phyloP scores from a whole-genome alignment of 2,888 invertebrate genomes.

The Micoletzkya japonica region DNA sequence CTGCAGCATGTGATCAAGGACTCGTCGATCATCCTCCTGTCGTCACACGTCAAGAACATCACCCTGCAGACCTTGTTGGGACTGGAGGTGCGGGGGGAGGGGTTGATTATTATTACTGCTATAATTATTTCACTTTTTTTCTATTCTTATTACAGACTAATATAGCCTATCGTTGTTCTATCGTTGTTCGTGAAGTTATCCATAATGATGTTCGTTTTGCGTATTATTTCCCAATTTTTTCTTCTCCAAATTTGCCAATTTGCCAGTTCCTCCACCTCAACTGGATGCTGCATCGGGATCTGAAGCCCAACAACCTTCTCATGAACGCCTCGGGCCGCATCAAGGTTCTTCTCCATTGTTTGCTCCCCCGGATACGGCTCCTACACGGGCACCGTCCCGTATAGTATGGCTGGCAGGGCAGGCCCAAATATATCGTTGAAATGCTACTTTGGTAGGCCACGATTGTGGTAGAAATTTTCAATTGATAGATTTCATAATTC shows the following conservation, averaged over 20 bases:
- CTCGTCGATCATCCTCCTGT: slow-evolving; percentile 81
- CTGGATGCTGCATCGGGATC: slow-evolving; percentile 71
- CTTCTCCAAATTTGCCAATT: neutral
- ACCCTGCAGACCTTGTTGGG: slow-evolving; percentile 91
- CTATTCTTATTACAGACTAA: neutral
- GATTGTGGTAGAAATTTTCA: too few species aligned
- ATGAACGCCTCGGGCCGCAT: slow-evolving; percentile 87
- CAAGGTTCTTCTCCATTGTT: slow-evolving; percentile 69
- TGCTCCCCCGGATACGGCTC: neutral
- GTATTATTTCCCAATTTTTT: slow-evolving; percentile 6
- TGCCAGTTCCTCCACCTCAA: slow-evolving; percentile 14
- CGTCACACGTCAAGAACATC: slow-evolving; percentile 92
- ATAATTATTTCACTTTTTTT: neutral
- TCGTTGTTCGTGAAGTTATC: too few species aligned
- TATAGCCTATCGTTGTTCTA: too few species aligned
- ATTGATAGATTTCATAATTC: too few species aligned
- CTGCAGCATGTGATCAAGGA: slow-evolving; percentile 70
- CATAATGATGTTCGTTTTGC: slow-evolving; percentile 1
- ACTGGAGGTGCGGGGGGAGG: slow-evolving; percentile 75
- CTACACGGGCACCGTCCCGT: too few species aligned
- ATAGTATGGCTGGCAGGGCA: too few species aligned
- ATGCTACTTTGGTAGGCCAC: too few species aligned
- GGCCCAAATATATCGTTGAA: too few species aligned
- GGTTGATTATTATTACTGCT: neutral
- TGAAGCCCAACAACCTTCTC: slow-evolving; percentile 97